Evolutionary conservation across 2,797 vertebrate genomes (phyloP).

Genomic region (Meriones psammophilus): DNA sequence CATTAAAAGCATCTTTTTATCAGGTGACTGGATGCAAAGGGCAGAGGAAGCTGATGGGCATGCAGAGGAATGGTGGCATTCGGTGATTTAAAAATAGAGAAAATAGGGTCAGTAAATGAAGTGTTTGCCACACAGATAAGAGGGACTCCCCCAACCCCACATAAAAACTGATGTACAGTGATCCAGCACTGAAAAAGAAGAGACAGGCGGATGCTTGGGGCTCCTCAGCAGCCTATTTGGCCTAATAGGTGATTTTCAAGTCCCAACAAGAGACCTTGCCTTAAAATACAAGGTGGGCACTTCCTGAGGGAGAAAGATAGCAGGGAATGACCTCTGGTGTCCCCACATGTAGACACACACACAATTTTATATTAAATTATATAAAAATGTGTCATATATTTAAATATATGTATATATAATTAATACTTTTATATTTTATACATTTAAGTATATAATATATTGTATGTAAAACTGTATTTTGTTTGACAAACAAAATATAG

Average conservation of each 20-base stretch:
- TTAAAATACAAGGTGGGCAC: not conserved
- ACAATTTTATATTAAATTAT: not conserved
- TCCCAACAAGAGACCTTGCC: not conserved
- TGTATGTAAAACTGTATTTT: no score
- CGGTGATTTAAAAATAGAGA: not conserved
- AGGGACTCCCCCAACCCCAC: not conserved
- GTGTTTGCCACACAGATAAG: not conserved
- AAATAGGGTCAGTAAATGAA: not conserved
- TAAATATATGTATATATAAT: no score
- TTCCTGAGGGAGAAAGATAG: not conserved
- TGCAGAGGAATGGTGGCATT: not conserved
- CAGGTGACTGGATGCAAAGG: fast-evolving
- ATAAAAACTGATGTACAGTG: no score
- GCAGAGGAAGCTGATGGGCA: not conserved
- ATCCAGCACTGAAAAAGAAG: not conserved
- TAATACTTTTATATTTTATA: no score
- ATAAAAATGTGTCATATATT: no score
- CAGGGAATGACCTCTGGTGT: no score
- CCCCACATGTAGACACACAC: not conserved
- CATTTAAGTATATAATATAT: no score
- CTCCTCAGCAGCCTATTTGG: no score
- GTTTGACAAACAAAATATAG: not conserved
- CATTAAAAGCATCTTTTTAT: no score
- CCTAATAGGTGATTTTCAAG: not conserved
- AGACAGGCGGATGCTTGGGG: not conserved